Base-by-base conservation (phyloP, 2,113 vertebrate genomes). In the Chroicocephalus ridibundus region DNA sequence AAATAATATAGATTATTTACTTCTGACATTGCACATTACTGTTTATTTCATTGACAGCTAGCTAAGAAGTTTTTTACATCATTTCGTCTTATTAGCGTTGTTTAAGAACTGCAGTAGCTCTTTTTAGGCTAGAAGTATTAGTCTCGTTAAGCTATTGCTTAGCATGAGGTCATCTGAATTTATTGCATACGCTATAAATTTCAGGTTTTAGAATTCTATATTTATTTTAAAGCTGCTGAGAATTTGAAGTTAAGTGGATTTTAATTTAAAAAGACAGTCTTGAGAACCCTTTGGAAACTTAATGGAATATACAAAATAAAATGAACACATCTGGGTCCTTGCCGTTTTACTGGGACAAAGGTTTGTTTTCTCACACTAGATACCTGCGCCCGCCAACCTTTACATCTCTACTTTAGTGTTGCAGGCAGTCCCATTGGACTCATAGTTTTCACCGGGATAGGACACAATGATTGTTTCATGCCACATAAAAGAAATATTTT, bases 401-500 rank as follows among this genome's bases (percentile, higher is more conserved):
- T 94, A 21, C 20, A 22, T 38, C 38, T 88, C 13, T 36, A 31
- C 40, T 55, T 83, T 14, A 57, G 29, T 36, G 65, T 34, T 87
- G 26, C 58, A 78, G 40, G 55, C 46, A 66, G 24, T 96, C 79
- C 90, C 72, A 42, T 9, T 66, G 83, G 82, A 81, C 78, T 92
- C 51, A 64, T 42, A 29, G 42, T 62, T 92, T 96, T 87, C 25
- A 74, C n/a, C 27, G 88, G 71, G 62, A 72, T 17, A 65, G 71
- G 38, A 66, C 36, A 42, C 55, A 79, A 12, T 57, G 20, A 91
- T 82, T 86, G 76, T 83, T 95, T 84, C n/a, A 18, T 80, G 32
- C 32, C 52, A 13, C 17, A n/a, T 86, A 54, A 90, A 86, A 58
- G 12, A 96, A 97, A 71, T 84, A 91, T 82, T 93, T 94, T 80